Percentiles rank a stretch among this genome's conserved stretches.
These are phyloP conservation scores for Psophia crepitans DNA, from an alignment of 2,113 vertebrate species.

Conservation along the genomic window DNA sequence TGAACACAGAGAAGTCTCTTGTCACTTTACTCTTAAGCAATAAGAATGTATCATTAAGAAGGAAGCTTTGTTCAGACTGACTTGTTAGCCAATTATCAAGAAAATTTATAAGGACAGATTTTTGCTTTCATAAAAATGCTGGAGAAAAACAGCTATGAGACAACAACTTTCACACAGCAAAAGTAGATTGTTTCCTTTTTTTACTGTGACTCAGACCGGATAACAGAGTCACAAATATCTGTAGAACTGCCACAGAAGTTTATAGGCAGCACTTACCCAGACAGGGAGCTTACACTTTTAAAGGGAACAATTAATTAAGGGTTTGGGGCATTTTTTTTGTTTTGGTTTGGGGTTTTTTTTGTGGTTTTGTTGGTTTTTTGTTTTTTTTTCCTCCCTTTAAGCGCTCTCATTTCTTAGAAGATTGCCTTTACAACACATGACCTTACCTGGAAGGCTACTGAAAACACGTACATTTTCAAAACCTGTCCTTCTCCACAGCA, in stretches of 20 bases:
- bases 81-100: neutral
- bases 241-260: neutral
- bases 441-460: neutral
- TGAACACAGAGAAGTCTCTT: neutral
- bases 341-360: neutral
- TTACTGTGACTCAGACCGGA: neutral
- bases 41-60: neutral
- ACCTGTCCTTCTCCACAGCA: neutral
- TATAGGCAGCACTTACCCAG: neutral
- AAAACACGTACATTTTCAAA: neutral
- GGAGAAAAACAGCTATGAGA: neutral
- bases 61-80: neutral
- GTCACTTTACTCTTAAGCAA: rapidly evolving
- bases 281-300: neutral
- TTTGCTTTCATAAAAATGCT: neutral
- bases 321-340: neutral
- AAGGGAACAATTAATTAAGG: neutral
- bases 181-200: neutral
- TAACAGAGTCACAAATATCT: neutral
- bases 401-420: neutral
- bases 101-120: neutral
- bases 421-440: neutral
- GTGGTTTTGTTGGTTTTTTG: too few species aligned
- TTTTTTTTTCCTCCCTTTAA: neutral
- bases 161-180: neutral